phyloP scores from a whole-genome alignment of 2,113 vertebrate species.

The Reinhardtius hippoglossoides region DNA sequence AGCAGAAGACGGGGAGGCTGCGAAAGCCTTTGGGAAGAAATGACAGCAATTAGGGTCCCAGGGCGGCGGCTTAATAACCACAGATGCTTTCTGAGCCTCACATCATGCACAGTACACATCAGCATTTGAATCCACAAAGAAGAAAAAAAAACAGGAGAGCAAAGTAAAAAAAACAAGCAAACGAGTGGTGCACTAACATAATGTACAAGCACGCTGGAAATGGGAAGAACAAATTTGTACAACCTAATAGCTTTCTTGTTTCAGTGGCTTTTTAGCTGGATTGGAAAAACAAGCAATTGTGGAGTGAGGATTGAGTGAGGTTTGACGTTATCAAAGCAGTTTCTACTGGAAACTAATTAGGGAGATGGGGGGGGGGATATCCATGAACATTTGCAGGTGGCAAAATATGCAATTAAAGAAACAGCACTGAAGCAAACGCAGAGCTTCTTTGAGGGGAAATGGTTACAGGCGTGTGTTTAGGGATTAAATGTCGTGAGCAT shows the following conservation, averaged over 20 bases:
- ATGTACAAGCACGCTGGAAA: constrained; percentile 56
- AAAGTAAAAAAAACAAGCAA: constrained; percentile 39
- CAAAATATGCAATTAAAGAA: constrained; percentile 45
- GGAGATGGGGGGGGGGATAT: background rate
- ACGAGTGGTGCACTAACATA: constrained; percentile 25
- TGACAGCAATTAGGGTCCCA: constrained; percentile 8
- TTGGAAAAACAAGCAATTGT: constrained; percentile 40
- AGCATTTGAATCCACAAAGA: constrained; percentile 38
- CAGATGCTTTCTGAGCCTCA: constrained; percentile 20
- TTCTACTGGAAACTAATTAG: constrained; percentile 38
- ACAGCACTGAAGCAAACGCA: constrained; percentile 32
- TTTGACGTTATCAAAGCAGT: constrained; percentile 30
- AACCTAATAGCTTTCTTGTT: constrained; percentile 51
- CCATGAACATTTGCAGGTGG: constrained; percentile 49
- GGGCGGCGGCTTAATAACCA: background rate
- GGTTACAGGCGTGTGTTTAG: background rate
- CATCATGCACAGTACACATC: constrained; percentile 8
- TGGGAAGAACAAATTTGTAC: constrained; percentile 63
- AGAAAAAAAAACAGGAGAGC: constrained; percentile 25
- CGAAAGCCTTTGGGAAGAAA: constrained; percentile 7
- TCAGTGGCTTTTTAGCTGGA: constrained; percentile 47
- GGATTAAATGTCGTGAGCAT: constrained; percentile 41
- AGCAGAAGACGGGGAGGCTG: too few species aligned
- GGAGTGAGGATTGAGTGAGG: constrained; percentile 32
- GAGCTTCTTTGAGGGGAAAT: constrained; percentile 31